Evolutionary conservation across 1,140 invertebrate species (phyloP).

Genomic region (Drosophila biarmipes): DNA sequence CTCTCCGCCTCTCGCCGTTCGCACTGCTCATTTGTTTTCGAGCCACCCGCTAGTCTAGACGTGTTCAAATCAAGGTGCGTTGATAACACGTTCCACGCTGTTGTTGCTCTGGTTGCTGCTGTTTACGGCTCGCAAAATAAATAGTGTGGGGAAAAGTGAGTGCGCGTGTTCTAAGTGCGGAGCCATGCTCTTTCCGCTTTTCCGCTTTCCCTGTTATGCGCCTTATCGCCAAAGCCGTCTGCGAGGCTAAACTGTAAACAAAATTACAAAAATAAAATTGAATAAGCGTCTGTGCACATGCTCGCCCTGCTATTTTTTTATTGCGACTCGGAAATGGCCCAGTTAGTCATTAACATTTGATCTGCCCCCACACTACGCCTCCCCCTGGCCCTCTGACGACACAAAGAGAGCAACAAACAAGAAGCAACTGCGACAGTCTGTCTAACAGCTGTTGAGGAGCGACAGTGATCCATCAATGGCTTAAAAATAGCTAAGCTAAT

Average conservation of each 20-base stretch:
- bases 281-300: slow-evolving; percentile 46
- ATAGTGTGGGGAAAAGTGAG: slow-evolving; percentile 24
- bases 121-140: slow-evolving; percentile 32
- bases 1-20: slow-evolving; percentile 10
- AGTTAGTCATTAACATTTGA: slow-evolving; percentile 75
- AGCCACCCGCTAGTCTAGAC: slow-evolving; percentile 74
- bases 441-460: slow-evolving; percentile 50
- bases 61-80: slow-evolving; percentile 69
- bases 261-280: slow-evolving; percentile 60
- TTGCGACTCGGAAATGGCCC: slow-evolving; percentile 69
- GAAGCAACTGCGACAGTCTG: slow-evolving; percentile 16
- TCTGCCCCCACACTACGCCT: slow-evolving; percentile 17
- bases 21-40: slow-evolving; percentile 44
- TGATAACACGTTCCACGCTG: slow-evolving; percentile 60
- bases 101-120: slow-evolving; percentile 21
- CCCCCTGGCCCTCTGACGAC: slow-evolving; percentile 3
- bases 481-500: slow-evolving; percentile 8
- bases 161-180: slow-evolving; percentile 56
- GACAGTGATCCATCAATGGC: slow-evolving; percentile 2
- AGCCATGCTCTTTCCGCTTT: slow-evolving; percentile 27
- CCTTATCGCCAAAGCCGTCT: slow-evolving; percentile 48
- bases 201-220: slow-evolving; percentile 48
- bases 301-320: slow-evolving; percentile 52
- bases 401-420: slow-evolving; percentile 8
- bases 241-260: slow-evolving; percentile 72